Conservation (phyloP, 2,888 invertebrate genomes). For the Deilephila porcellus region DNA sequence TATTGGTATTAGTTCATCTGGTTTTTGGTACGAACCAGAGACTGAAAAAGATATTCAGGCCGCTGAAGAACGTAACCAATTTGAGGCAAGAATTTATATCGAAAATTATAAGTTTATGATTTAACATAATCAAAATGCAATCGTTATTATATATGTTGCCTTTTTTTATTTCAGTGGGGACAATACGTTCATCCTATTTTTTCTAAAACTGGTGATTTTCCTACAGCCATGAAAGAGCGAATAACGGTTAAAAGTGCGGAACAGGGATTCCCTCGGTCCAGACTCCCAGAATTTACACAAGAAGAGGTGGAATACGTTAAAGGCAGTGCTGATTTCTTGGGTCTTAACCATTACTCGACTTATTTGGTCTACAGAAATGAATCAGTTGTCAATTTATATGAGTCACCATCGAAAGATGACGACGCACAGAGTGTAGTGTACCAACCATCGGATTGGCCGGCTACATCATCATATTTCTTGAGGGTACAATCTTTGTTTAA, state of each 20-base stretch:
- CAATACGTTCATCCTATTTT: constrained; percentile 3
- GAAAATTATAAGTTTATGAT: too few species aligned
- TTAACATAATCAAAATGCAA: neutral
- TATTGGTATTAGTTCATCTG: neutral
- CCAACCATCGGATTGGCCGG: constrained; percentile 47
- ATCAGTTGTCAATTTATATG: constrained; percentile 36
- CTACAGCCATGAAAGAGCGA: constrained; percentile 66
- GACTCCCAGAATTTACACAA: constrained; percentile 55
- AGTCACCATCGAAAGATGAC: constrained; percentile 49
- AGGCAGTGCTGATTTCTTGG: constrained; percentile 64
- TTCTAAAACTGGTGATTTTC: constrained; percentile 74
- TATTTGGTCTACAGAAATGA: constrained; percentile 52
- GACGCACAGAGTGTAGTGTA: constrained; percentile 37
- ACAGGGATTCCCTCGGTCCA: constrained; percentile 55
- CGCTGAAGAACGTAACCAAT: constrained; percentile 41
- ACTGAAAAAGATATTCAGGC: neutral
- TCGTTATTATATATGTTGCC: neutral
- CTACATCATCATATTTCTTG: constrained; percentile 43
- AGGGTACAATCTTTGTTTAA: constrained; percentile 25
- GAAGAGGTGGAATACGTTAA: constrained; percentile 55
- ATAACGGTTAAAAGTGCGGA: constrained; percentile 64
- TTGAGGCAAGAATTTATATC: constrained; percentile 57
- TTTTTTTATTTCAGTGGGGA: neutral
- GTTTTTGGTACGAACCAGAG: neutral
- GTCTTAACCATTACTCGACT: constrained; percentile 88